Base-by-base conservation (phyloP, 1,140 invertebrate species). In the Leguminivora glycinivorella region DNA sequence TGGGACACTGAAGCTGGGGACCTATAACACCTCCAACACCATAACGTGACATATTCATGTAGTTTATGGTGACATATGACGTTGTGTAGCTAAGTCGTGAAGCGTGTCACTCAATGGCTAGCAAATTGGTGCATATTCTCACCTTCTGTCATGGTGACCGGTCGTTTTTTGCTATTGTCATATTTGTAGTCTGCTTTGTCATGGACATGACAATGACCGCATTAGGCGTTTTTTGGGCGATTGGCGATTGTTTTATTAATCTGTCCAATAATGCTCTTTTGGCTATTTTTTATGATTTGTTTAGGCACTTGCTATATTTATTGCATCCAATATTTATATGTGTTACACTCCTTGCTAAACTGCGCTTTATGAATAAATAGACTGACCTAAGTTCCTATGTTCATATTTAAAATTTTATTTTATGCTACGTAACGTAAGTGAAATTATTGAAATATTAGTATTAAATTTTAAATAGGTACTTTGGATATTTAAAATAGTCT, bases 91-190 rank as follows among this genome's bases (percentile, higher is more conserved):
- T 52, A 22, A 22, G 17, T 22, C 2, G 6, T 52, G 47, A 52
- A 22, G 22, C 38, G 38, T 68, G 40, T 56, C 43, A 52, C 26
- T 68, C 75, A 86, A 88, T 87, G 84, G 84, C 79, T 83, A 84
- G 82, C 83, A 87, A 89, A 85, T 86, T 87, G 83, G 79, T 70
- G 82, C 83, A 85, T 84, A 90, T 85, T 90, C 74, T 80, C 87
- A 88, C 87, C 86, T 87, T 90, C 85, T 89, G 87, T 75, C 82
- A 76, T 68, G 72, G 75, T 84, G 81, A 82, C 74, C 40, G 58
- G 47, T 19, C 58, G 67, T 80, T 81, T 83, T 77, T 79, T 71
- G 66, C 40, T 68, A 73, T 72, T 75, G 73, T 79, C 60, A 19
- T 56, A 69, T 58, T 63, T 22, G 56, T 12, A 10, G 73, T 80